phyloP scores from a whole-genome alignment of 23 tunicate genomes.

The Styela clava region DNA sequence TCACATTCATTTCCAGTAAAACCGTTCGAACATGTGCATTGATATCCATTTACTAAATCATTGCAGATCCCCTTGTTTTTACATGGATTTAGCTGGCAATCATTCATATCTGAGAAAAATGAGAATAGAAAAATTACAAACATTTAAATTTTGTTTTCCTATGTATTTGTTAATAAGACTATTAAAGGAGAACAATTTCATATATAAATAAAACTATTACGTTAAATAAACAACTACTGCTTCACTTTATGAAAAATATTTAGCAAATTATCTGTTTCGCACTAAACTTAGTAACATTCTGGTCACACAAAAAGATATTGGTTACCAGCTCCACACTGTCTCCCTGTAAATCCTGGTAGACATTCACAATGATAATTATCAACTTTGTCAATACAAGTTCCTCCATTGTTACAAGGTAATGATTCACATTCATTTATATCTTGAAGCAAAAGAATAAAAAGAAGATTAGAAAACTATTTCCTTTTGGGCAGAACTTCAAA shows the following conservation, averaged over 20 bases:
- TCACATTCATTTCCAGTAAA: neutral
- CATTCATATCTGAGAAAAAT: neutral
- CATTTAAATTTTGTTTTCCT: no score
- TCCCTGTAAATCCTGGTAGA: neutral
- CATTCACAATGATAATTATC: neutral
- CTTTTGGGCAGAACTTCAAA: no score
- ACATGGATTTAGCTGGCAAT: neutral
- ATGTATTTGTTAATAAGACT: no score
- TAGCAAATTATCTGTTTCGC: no score
- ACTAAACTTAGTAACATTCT: no score
- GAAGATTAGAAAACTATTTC: no score
- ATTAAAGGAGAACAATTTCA: no score
- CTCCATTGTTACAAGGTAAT: neutral
- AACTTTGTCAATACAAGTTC: neutral
- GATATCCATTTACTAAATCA: slow-evolving; percentile 9
- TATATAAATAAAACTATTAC: no score
- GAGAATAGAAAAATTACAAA: no score
- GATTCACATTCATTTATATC: slow-evolving; percentile 4
- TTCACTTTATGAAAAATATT: no score
- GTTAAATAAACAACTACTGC: no score
- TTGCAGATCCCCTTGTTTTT: neutral
- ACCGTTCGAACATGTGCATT: neutral
- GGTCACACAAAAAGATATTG: no score
- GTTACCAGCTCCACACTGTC: neutral
- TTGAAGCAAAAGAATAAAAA: neutral